Evolutionary conservation across 1,140 invertebrate species (phyloP), one percentile per base, ranked within the genome.

Genomic region (Lerema accius): DNA sequence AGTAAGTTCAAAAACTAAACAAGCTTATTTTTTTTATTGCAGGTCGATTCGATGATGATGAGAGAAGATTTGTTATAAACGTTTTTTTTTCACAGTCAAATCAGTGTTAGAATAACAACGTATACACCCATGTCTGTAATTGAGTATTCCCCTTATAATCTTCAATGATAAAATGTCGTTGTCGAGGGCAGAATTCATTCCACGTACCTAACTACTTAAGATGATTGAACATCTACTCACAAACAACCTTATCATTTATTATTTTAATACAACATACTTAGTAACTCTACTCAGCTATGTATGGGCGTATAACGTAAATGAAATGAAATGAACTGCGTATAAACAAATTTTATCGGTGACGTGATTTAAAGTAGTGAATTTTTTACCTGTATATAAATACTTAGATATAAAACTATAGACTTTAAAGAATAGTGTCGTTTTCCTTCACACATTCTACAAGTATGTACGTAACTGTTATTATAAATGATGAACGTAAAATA

Each of bases 331-430:
- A 63, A 68, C 58, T 32, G 39, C 4, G 10, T 16, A 19, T 43
- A 51, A 51, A 46, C 53, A 70, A 69, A 78, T 66, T 76, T 79
- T 80, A 80, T 79, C 71, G 65, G 62, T 70, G 62, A 71, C 58
- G 73, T 79, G 71, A 73, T 79, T 75, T 65, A 63, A 68, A 59
- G 84, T 87, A 87, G 82, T 84, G 76, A 78, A 78, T 87, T 85
- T 85, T 86, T 81, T 88, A 86, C 81, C 75, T 86, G 83, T 88
- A 88, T 76, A 88, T 86, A 86, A 74, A 60, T 82, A 32, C 4
- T 32, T 32, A 82, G 74, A 71, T 72, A 76, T 75, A 63, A 80
- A 83, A 67, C 51, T 61, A 72, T 76, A 75, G 73, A 64, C 51
- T 48, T 78, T 82, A 71, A 71, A 74, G 56, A 70, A 84, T 84